Base-by-base conservation (phyloP, 35 echinoderm and acorn worm genomes). In the Nesometra sesokonis region DNA sequence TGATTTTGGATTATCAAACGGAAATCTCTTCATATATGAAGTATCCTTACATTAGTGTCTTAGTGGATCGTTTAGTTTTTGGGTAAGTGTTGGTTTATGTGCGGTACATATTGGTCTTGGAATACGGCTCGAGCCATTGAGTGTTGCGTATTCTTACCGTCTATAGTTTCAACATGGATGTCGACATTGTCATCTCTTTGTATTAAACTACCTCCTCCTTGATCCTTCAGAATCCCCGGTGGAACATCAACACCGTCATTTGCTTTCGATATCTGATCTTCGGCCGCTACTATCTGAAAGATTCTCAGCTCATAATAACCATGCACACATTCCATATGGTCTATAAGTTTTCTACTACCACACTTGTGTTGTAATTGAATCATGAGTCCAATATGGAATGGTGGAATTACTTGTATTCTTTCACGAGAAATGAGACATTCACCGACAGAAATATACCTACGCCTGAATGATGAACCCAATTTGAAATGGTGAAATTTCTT, bases 111-210 rank as follows among this genome's bases (percentile, higher is more conserved):
- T 29, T 86, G 46, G 1, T 86, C 29, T 52, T 86, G 84, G 57
- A 86, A 86, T 4, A 86, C n/a, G 31, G 76, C 84, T 33, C 84
- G 11, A 11, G 84, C 84, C 84, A 86, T 86, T 76, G 84, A 86
- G 31, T 86, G 84, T 7, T 32, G 76, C 5, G 84, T 86, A n/a
- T 86, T 86, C n/a, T 86, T 86, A 32, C 84, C 84, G 32, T 86
- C 84, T 13, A 86, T 32, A 67, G 84, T 86, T 32, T 86, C 84
- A 67, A 77, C 84, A 86, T 76, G 67, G 11, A 86, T 86, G 31
- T 86, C 84, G 0, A 86, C 57, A 35, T 86, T 86, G 31, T 86
- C 84, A 36, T 86, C 84, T 17, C 84, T 46, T 35, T 86, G n/a
- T n/a, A n/a, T n/a, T n/a, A n/a, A n/a, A n/a, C n/a, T n/a, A n/a